Percentiles rank a stretch among this genome's conserved stretches.
Conservation (phyloP, 2,888 invertebrate species). For the Lasioglossum marginatum region DNA sequence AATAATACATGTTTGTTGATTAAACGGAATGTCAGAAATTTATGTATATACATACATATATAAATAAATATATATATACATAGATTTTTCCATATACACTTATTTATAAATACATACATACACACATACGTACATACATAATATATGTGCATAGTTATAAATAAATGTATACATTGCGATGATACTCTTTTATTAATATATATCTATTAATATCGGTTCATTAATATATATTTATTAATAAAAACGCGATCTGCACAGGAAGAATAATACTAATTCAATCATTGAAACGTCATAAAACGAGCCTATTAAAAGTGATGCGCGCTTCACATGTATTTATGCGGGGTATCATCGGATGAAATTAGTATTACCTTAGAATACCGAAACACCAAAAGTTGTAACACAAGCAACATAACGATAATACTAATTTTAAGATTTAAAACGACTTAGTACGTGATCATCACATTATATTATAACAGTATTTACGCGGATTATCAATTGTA, state of each 20-base stretch:
- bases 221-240: conserved; percentile 15
- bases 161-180: not conserved
- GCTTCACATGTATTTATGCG: conserved; percentile 37
- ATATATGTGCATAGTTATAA: not conserved
- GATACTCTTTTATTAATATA: conserved; percentile 3
- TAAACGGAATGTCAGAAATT: conserved; percentile 35
- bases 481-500: conserved; percentile 31
- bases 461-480: conserved; percentile 34
- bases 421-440: conserved; percentile 43
- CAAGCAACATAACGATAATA: conserved; percentile 43
- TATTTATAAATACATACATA: not conserved
- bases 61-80: not conserved
- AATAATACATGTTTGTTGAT: conserved; percentile 38
- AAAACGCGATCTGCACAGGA: conserved; percentile 44
- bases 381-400: conserved; percentile 46
- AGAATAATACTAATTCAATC: conserved; percentile 53
- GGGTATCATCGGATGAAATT: conserved; percentile 33
- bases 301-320: conserved; percentile 26
- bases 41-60: not conserved
- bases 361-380: conserved; percentile 43
- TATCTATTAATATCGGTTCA: not conserved
- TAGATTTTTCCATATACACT: not conserved
- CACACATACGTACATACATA: not conserved
- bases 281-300: conserved; percentile 27
- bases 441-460: conserved; percentile 36